phyloP scores from a whole-genome alignment of 1,140 invertebrate species.

The Leptinotarsa defecta region DNA sequence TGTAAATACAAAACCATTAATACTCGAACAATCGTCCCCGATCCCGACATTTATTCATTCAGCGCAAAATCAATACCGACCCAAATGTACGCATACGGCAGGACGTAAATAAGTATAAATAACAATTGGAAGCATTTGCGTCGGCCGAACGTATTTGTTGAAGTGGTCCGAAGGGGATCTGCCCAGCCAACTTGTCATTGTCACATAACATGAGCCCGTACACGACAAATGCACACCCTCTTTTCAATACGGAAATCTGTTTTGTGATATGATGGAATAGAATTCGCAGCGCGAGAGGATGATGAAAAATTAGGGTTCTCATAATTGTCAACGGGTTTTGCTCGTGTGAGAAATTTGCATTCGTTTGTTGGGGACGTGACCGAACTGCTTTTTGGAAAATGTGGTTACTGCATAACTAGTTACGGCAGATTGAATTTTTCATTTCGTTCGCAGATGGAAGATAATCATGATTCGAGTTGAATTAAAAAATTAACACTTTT shows the following conservation, averaged over 20 bases:
- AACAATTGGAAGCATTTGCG: conserved; percentile 22
- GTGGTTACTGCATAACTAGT: neutral
- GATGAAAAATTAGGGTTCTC: conserved; percentile 13
- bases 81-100: conserved; percentile 11
- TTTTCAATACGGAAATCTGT: conserved; percentile 31
- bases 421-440: no score
- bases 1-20: no score
- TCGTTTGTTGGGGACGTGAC: neutral
- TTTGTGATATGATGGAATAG: conserved; percentile 23
- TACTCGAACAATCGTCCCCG: neutral
- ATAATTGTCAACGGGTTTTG: neutral
- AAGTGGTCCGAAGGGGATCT: conserved; percentile 23
- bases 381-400: neutral
- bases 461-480: no score
- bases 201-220: conserved; percentile 17
- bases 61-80: conserved; percentile 5
- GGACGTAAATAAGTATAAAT: conserved; percentile 26
- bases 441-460: no score
- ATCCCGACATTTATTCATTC: conserved; percentile 4
- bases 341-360: neutral
- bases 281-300: neutral
- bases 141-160: conserved; percentile 19
- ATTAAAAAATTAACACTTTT: no score
- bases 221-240: conserved; percentile 29
- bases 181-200: conserved; percentile 23